Conservation (phyloP, 2,113 vertebrate genomes). For the Campylorhamphus procurvoides region DNA sequence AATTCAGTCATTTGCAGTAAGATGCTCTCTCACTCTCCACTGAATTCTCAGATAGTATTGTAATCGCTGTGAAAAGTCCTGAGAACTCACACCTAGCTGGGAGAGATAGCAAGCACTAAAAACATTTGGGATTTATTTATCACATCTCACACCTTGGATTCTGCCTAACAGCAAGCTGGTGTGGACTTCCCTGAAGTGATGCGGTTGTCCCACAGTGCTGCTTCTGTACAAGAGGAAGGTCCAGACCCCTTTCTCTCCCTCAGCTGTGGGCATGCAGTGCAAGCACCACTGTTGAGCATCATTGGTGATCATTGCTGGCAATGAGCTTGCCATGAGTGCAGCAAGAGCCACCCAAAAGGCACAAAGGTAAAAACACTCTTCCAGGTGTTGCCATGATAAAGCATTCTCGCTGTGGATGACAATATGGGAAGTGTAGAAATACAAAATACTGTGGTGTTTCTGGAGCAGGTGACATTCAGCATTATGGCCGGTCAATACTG, state of each 20-base stretch:
- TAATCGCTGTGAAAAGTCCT: background rate
- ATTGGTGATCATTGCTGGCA: rapidly evolving
- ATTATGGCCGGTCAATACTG: background rate
- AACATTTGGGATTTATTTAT: background rate
- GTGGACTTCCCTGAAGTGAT: background rate
- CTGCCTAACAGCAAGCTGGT: background rate
- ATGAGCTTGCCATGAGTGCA: background rate
- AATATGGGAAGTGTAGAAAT: background rate
- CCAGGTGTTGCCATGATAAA: background rate
- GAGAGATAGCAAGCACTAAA: background rate
- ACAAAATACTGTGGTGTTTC: background rate
- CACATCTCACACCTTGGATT: background rate
- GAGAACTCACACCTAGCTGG: background rate
- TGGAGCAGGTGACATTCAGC: background rate
- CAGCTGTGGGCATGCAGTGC: background rate
- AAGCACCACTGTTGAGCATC: background rate
- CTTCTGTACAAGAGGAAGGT: background rate
- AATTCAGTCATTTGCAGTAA: background rate
- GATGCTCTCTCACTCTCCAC: background rate
- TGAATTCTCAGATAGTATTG: background rate
- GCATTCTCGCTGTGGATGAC: background rate
- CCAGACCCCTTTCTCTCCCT: background rate
- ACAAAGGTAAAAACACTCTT: background rate
- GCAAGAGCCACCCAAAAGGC: background rate
- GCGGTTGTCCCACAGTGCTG: rapidly evolving